These are phyloP conservation scores for Hemichromis elongatus DNA, from an alignment of 2,113 vertebrate species.

Conservation along the genomic window DNA sequence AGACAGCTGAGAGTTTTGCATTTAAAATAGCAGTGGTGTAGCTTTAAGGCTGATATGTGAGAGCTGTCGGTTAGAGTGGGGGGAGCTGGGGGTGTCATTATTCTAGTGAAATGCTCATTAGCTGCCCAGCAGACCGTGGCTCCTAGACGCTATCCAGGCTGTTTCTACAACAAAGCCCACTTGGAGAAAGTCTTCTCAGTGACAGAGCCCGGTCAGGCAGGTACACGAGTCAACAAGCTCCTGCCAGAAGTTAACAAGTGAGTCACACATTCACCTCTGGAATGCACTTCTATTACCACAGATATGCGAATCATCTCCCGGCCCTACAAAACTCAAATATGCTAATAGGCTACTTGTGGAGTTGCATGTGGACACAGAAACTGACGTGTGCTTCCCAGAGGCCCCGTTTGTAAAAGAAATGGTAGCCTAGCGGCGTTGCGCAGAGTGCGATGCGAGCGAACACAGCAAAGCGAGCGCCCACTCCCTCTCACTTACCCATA, in stretches of 20 bases:
- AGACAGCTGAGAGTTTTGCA: background rate
- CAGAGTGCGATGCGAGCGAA: constrained; percentile 21
- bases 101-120: constrained; percentile 34
- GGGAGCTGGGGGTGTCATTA: constrained; percentile 1
- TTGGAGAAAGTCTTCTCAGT: background rate
- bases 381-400: constrained; percentile 58
- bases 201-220: constrained; percentile 1
- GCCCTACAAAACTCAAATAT: constrained; percentile 27
- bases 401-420: constrained; percentile 55
- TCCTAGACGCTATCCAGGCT: background rate
- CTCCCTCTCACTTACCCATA: constrained; percentile 87
- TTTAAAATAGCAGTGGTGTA: background rate
- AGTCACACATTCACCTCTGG: constrained; percentile 56
- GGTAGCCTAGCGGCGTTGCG: constrained; percentile 9
- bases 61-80: background rate
- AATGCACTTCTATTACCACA: constrained; percentile 50
- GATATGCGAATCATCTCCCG: constrained; percentile 44
- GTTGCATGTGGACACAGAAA: constrained; percentile 52
- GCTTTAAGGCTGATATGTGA: background rate
- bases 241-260: constrained; percentile 33
- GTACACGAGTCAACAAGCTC: background rate
- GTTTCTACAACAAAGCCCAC: constrained; percentile 49
- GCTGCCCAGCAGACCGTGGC: constrained; percentile 18
- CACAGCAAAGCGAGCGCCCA: constrained; percentile 47
- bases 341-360: constrained; percentile 35